Conservation (phyloP, 2,113 vertebrate genomes). For the Indri indri region DNA sequence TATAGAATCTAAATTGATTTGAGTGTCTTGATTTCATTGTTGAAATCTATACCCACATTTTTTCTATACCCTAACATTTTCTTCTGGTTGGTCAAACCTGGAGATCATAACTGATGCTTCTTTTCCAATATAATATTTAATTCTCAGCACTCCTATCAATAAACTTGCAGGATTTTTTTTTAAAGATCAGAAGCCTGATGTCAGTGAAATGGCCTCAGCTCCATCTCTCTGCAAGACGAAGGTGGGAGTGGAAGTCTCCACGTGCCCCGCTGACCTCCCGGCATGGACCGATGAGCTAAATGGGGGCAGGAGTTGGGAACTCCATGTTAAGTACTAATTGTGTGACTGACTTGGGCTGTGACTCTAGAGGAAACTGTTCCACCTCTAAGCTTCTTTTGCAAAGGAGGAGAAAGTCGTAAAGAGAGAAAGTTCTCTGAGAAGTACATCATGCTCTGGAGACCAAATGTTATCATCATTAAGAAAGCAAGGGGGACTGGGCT, state of each 20-base stretch:
- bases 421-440: constrained; percentile 39
- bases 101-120: not conserved
- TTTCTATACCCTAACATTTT: not conserved
- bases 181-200: not conserved
- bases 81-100: not conserved
- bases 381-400: constrained; percentile 2
- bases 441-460: not conserved
- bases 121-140: not conserved
- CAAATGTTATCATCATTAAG: not conserved
- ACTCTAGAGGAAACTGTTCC: constrained; percentile 6
- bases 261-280: rapidly evolving
- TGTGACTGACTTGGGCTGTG: not conserved
- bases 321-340: constrained; percentile 15
- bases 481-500: not conserved
- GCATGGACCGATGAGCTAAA: not conserved
- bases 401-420: not conserved
- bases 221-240: not conserved
- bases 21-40: not conserved
- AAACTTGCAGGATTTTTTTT: not conserved
- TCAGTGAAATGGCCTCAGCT: not conserved
- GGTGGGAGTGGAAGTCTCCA: not conserved
- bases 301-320: constrained; percentile 44
- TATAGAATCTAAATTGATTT: not conserved
- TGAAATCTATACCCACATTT: not conserved
- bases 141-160: not conserved